A percentile compares a stretch with the other conserved stretches of the same genome.
Conservation (phyloP, 2,113 vertebrate species). For the Ophiodon elongatus region DNA sequence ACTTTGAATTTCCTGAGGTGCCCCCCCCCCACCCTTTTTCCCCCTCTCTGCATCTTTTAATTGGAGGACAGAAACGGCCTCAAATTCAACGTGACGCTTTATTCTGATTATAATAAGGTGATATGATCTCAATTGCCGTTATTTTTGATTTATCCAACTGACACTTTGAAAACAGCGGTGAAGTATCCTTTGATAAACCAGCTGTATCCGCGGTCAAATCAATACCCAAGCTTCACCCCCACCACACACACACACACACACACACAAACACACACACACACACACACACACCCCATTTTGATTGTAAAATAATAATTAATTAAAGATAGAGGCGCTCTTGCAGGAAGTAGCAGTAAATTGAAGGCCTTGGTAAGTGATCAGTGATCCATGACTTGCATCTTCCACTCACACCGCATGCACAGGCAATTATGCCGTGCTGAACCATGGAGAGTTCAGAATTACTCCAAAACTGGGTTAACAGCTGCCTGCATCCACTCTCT, state of each 20-base stretch:
- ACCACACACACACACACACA: neutral
- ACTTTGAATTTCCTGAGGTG: conserved; percentile 19
- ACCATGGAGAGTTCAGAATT: conserved; percentile 52
- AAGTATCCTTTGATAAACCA: neutral
- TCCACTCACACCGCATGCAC: neutral
- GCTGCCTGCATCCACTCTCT: conserved; percentile 53
- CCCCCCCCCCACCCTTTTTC: neutral
- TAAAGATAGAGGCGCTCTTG: conserved; percentile 23
- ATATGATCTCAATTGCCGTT: neutral
- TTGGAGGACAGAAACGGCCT: neutral
- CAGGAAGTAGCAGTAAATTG: conserved; percentile 30
- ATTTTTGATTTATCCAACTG: neutral
- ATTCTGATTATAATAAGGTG: neutral
- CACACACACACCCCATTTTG: conserved; percentile 1
- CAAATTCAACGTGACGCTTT: neutral
- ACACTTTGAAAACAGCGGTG: neutral
- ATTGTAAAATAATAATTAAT: conserved; percentile 26
- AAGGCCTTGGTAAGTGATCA: conserved; percentile 27
- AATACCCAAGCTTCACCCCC: neutral
- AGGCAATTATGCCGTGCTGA: conserved; percentile 56
- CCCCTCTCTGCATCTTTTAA: neutral
- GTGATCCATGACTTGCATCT: conserved; percentile 50
- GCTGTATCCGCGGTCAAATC: conserved; percentile 14
- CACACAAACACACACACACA: no score
- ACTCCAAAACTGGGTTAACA: conserved; percentile 68